These are phyloP conservation scores for Cotesia vestalis DNA, from an alignment of 1,140 invertebrate genomes.

Conservation along the genomic window DNA sequence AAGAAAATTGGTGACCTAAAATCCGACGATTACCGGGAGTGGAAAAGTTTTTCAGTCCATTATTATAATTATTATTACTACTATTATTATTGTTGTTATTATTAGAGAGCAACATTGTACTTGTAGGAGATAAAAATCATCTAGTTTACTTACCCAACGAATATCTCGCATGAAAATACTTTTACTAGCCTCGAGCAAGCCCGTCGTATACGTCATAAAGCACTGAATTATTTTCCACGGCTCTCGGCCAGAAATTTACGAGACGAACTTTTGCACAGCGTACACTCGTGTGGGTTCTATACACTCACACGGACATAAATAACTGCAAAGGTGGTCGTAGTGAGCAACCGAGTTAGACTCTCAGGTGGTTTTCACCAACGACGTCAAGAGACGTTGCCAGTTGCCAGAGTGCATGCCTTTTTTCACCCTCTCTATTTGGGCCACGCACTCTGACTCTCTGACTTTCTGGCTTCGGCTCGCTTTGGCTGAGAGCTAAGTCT, in stretches of 20 bases:
- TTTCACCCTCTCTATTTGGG: constrained; percentile 19
- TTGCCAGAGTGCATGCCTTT: constrained; percentile 3
- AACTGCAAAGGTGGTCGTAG: too few relatives aligned
- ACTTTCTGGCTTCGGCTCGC: not conserved
- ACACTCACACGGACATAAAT: not conserved
- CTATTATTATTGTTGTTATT: too few relatives aligned
- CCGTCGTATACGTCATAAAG: constrained; percentile 26
- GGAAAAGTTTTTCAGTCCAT: too few relatives aligned
- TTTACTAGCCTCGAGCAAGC: constrained; percentile 23
- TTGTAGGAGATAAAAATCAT: not conserved
- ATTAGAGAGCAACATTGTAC: not conserved
- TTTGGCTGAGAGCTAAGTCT: too few relatives aligned
- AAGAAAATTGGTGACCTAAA: too few relatives aligned
- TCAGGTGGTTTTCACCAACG: constrained; percentile 25
- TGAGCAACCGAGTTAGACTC: not conserved
- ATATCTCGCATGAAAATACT: constrained; percentile 23
- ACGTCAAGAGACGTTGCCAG: not conserved
- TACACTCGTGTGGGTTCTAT: constrained; percentile 7
- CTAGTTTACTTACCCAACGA: constrained; percentile 7
- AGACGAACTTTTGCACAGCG: constrained; percentile 31
- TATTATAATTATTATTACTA: too few relatives aligned
- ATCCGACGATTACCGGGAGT: too few relatives aligned
- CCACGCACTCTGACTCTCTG: not conserved
- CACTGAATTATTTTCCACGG: constrained; percentile 36
- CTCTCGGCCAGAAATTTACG: constrained; percentile 33